phyloP scores from a whole-genome alignment of 2,888 invertebrate species.

The Dermolepida albohirtum region DNA sequence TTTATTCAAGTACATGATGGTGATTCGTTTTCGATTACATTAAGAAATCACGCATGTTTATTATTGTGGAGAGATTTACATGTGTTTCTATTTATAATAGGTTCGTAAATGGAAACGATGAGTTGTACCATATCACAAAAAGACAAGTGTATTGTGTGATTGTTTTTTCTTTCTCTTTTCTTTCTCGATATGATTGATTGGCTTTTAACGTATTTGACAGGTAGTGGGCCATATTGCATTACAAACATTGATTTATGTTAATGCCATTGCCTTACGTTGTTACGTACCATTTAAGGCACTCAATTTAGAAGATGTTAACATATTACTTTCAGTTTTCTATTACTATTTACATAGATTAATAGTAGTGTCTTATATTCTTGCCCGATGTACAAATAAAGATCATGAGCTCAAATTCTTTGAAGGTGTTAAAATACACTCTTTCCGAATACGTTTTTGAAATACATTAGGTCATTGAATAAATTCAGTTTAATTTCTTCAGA shows the following conservation, averaged over 20 bases:
- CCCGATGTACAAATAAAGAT: conserved; percentile 1
- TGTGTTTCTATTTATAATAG: conserved; percentile 8
- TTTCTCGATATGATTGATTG: conserved; percentile 52
- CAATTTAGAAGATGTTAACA: conserved; percentile 37
- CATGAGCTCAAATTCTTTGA: background rate
- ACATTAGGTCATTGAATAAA: no score
- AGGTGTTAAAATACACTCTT: background rate
- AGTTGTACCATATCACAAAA: conserved; percentile 4
- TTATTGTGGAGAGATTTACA: conserved; percentile 5
- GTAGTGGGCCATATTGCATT: conserved; percentile 53
- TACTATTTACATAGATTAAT: conserved; percentile 35
- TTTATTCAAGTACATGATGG: no score
- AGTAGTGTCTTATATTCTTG: background rate
- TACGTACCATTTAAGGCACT: conserved; percentile 40
- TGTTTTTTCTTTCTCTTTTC: conserved; percentile 34
- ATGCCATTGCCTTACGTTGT: conserved; percentile 46
- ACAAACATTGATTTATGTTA: conserved; percentile 56
- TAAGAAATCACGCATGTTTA: background rate
- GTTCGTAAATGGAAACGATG: conserved; percentile 25
- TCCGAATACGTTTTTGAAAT: no score
- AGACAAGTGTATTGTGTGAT: conserved; percentile 22
- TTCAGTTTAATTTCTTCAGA: no score
- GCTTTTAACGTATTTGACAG: conserved; percentile 55
- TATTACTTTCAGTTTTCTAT: conserved; percentile 31
- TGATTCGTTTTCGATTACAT: background rate